A percentile compares a stretch with the other conserved stretches of the same genome.
phyloP scores from a whole-genome alignment of 2,888 invertebrate species.

The Nomada goodeniana region DNA sequence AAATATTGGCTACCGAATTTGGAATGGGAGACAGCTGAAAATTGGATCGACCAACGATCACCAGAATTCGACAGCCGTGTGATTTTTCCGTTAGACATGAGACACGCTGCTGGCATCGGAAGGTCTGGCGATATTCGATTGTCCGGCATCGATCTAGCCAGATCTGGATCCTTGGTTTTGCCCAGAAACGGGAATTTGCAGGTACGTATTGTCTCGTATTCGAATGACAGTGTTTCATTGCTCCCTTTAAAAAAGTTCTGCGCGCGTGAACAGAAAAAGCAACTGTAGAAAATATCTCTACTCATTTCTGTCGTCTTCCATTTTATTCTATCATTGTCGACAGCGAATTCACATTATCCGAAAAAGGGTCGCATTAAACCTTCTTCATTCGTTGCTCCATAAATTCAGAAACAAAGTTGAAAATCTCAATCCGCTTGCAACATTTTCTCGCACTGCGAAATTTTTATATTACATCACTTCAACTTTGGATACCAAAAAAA shows the following conservation, averaged over 20 bases:
- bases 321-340: too few species aligned
- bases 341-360: neutral
- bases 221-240: neutral
- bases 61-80: constrained; percentile 76
- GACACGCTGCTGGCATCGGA: constrained; percentile 77
- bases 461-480: too few species aligned
- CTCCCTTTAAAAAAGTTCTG: too few species aligned
- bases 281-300: too few species aligned
- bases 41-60: constrained; percentile 74
- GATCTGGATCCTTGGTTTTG: constrained; percentile 77
- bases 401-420: neutral
- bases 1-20: constrained; percentile 79
- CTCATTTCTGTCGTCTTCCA: too few species aligned
- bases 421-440: constrained; percentile 1
- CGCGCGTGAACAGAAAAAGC: too few species aligned
- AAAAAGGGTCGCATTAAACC: constrained; percentile 13
- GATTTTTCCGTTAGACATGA: constrained; percentile 77
- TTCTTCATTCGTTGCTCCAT: neutral
- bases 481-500: too few species aligned
- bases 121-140: constrained; percentile 61
- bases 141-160: constrained; percentile 76
- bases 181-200: constrained; percentile 70
- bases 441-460: too few species aligned
- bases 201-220: constrained; percentile 54
- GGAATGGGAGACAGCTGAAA: constrained; percentile 77